phyloP scores from a whole-genome alignment of 2,797 vertebrate species.

The Trichosurus vulpecula region DNA sequence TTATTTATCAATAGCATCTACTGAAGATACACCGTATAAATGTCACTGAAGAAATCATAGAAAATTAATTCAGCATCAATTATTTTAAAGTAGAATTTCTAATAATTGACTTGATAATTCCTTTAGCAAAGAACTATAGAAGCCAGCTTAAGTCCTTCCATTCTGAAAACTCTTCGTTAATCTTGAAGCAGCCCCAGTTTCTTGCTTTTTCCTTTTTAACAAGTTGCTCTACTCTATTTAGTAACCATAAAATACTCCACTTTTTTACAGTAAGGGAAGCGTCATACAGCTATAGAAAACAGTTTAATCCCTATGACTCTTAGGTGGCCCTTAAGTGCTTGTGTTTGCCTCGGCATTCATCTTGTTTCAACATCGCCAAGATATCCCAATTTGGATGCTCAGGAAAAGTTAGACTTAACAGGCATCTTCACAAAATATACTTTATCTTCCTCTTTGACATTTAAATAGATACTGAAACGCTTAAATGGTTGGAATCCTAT shows the following conservation, averaged over 20 bases:
- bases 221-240: neutral
- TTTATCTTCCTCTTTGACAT: neutral
- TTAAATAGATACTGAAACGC: neutral
- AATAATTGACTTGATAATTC: neutral
- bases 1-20: neutral
- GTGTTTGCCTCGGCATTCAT: neutral
- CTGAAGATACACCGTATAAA: neutral
- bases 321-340: neutral
- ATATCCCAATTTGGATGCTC: neutral
- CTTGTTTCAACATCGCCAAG: neutral
- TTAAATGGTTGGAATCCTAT: neutral
- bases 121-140: neutral
- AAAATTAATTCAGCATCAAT: neutral
- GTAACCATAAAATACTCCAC: neutral
- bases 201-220: neutral
- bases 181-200: neutral
- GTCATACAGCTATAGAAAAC: neutral
- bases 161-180: neutral
- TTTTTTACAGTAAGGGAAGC: neutral
- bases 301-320: neutral
- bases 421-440: neutral
- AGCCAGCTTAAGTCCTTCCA: neutral
- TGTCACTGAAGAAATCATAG: fast-evolving
- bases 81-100: neutral
- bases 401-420: neutral